Evolutionary conservation across 2,888 invertebrate species (phyloP).

Genomic region (Chydorus sphaericus): DNA sequence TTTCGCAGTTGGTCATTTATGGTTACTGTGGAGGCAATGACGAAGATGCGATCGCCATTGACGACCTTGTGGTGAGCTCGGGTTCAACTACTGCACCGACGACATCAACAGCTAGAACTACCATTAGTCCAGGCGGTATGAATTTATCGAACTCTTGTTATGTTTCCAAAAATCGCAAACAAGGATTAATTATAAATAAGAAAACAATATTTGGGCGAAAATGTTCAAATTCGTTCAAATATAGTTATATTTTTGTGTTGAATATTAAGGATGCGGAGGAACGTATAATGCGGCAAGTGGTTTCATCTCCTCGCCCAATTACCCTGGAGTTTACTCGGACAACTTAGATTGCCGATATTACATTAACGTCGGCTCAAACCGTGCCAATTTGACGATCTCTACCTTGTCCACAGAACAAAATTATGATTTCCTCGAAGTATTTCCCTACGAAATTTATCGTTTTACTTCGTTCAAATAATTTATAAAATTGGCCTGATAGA

Average conservation of each 20-base stretch:
- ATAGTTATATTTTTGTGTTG: too few relatives aligned
- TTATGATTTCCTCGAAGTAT: background rate
- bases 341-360: background rate
- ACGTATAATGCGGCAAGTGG: background rate
- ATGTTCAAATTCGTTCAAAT: too few relatives aligned
- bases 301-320: background rate
- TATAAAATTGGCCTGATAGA: too few relatives aligned
- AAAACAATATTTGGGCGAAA: too few relatives aligned
- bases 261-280: background rate
- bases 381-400: background rate
- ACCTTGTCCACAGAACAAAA: background rate
- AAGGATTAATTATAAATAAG: too few relatives aligned
- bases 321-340: background rate
- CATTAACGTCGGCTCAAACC: background rate
- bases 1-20: background rate
- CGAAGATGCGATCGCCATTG: conserved; percentile 1
- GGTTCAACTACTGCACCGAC: background rate
- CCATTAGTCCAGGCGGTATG: too few relatives aligned
- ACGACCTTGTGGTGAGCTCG: background rate
- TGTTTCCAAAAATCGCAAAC: too few relatives aligned
- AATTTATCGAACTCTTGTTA: too few relatives aligned
- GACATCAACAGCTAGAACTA: background rate
- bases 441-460: too few relatives aligned
- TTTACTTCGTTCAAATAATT: too few relatives aligned
- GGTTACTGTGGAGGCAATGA: conserved; percentile 3